phyloP scores from a whole-genome alignment of 2,113 vertebrate species.

The Dicentrarchus labrax region DNA sequence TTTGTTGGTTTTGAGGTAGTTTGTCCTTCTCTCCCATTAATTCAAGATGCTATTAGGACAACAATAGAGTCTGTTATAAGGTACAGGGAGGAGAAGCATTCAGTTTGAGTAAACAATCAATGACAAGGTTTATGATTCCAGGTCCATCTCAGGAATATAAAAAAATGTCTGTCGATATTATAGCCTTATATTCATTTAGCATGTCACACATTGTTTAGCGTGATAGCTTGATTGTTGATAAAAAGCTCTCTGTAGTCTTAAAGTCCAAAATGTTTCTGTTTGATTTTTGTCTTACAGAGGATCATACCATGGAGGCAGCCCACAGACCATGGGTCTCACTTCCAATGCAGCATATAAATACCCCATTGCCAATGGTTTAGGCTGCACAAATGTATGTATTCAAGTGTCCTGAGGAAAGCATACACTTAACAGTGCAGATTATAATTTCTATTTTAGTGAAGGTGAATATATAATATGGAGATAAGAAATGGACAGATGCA shows the following conservation, averaged over 20 bases:
- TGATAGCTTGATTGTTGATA: background rate
- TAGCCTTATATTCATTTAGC: background rate
- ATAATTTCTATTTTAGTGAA: background rate
- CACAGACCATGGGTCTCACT: constrained; percentile 87
- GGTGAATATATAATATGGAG: background rate
- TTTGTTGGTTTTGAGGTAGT: background rate
- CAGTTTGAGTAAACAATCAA: background rate
- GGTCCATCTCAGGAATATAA: background rate
- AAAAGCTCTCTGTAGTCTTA: background rate
- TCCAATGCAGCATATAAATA: constrained; percentile 87
- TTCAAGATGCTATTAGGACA: background rate
- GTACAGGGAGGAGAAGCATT: background rate
- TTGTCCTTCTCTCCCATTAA: background rate
- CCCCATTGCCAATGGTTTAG: constrained; percentile 82
- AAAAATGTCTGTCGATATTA: background rate
- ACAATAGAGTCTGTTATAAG: background rate
- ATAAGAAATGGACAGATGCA: background rate
- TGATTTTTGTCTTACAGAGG: constrained; percentile 84
- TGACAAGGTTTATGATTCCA: background rate
- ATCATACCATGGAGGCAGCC: constrained; percentile 92
- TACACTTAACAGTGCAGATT: background rate
- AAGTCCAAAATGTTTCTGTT: constrained; percentile 4
- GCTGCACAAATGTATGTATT: constrained; percentile 86
- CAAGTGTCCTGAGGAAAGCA: background rate
- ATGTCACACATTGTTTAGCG: background rate